These are phyloP conservation scores for Patiria pectinifera DNA, from an alignment of 53 echinoderm and acorn worm species.

Conservation along the genomic window DNA sequence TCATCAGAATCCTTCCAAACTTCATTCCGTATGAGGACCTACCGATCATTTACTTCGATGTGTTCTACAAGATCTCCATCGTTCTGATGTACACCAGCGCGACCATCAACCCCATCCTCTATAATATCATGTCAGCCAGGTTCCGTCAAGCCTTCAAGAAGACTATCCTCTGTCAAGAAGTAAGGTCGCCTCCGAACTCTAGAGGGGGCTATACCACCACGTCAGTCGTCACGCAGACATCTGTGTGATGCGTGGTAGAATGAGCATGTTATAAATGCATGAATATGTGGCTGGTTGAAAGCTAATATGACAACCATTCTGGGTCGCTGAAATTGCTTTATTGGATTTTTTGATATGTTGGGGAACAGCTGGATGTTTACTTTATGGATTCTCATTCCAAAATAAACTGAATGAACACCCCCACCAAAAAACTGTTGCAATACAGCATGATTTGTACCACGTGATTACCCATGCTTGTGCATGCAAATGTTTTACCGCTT, in stretches of 20 bases:
- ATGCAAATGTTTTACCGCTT: no score
- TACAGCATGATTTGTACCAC: no score
- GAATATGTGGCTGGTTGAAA: not conserved
- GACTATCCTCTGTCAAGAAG: slow-evolving; percentile 84
- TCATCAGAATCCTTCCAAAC: slow-evolving; percentile 89
- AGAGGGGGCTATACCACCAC: slow-evolving; percentile 55
- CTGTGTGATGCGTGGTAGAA: slow-evolving; percentile 12
- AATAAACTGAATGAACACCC: no score
- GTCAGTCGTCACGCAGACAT: slow-evolving; percentile 37
- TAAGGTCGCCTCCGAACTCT: slow-evolving; percentile 80
- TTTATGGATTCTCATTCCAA: no score
- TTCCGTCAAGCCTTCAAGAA: slow-evolving; percentile 87
- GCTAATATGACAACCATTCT: no score
- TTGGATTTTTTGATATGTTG: no score
- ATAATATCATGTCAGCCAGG: slow-evolving; percentile 95
- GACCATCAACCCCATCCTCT: slow-evolving; percentile 91
- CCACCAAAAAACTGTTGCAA: no score
- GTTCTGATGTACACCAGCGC: slow-evolving; percentile 88
- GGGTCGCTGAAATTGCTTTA: no score
- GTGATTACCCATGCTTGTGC: no score
- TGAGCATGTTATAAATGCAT: not conserved
- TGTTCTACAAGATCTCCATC: slow-evolving; percentile 90
- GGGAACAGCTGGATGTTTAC: no score
- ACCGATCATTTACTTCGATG: slow-evolving; percentile 70
- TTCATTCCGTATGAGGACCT: slow-evolving; percentile 66